These are phyloP conservation scores for Lasioglossum vierecki DNA, from an alignment of 2,888 invertebrate genomes.

Conservation along the genomic window DNA sequence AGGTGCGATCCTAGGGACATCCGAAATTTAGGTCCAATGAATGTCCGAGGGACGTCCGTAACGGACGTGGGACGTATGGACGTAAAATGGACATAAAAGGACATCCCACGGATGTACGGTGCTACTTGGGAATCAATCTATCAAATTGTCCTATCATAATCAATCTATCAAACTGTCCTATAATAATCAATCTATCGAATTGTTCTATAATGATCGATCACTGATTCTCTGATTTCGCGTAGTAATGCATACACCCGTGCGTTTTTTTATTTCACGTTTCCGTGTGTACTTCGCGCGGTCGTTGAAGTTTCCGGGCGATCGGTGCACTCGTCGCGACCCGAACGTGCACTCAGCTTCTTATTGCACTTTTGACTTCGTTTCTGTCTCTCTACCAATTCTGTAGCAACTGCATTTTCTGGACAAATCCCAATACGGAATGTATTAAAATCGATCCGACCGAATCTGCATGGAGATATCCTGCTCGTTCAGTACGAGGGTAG, in stretches of 20 bases:
- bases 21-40: too few species aligned
- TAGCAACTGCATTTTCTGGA: neutral
- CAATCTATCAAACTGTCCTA: too few species aligned
- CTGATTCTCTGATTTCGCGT: neutral
- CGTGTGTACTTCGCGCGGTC: neutral
- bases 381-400: neutral
- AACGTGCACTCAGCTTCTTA: conserved; percentile 54
- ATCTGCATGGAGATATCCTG: neutral
- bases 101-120: too few species aligned
- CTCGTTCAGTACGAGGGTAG: neutral
- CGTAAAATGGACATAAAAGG: too few species aligned
- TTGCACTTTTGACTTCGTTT: conserved; percentile 53
- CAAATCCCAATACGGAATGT: neutral
- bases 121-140: too few species aligned
- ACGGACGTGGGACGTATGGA: too few species aligned
- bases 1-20: too few species aligned
- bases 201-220: neutral
- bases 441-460: neutral
- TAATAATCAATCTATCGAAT: too few species aligned
- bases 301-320: conserved; percentile 31
- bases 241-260: neutral
- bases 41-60: too few species aligned
- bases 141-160: too few species aligned
- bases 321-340: conserved; percentile 22
- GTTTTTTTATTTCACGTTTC: neutral